Evolutionary conservation across 2,113 vertebrate species (phyloP).

Genomic region (human (Homo sapiens)): DNA sequence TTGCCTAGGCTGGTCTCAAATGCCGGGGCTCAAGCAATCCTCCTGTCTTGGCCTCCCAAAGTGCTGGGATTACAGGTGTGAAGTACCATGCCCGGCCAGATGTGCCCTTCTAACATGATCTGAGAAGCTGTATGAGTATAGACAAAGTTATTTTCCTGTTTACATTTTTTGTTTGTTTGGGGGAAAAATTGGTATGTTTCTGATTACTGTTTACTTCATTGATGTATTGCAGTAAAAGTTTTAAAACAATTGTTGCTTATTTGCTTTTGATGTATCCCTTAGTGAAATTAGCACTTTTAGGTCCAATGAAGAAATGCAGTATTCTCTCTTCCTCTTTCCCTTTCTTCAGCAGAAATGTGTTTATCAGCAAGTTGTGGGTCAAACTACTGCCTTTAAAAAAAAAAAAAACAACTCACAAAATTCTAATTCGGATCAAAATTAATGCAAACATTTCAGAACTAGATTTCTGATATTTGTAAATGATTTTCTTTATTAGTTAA

Average conservation of each 20-base stretch:
- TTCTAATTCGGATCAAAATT: slow-evolving; percentile 57
- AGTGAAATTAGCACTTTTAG: slow-evolving; percentile 78
- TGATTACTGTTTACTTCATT: slow-evolving; percentile 75
- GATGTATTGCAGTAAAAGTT: slow-evolving; percentile 85
- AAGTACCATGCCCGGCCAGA: background rate
- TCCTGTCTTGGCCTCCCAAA: no score
- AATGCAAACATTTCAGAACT: slow-evolving; percentile 70
- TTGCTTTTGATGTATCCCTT: slow-evolving; percentile 86
- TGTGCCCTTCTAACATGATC: slow-evolving; percentile 68
- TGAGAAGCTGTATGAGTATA: slow-evolving; percentile 73
- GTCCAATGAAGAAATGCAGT: slow-evolving; percentile 77
- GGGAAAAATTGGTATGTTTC: slow-evolving; percentile 36
- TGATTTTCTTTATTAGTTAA: slow-evolving; percentile 65
- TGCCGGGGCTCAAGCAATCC: rapidly evolving
- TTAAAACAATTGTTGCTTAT: slow-evolving; percentile 86
- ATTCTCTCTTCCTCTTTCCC: slow-evolving; percentile 56
- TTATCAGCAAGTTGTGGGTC: slow-evolving; percentile 69
- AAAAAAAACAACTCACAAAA: slow-evolving; percentile 24
- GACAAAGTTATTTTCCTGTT: slow-evolving; percentile 76
- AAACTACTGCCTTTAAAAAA: slow-evolving; percentile 43
- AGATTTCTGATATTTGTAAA: slow-evolving; percentile 73
- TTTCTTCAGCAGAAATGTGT: slow-evolving; percentile 55
- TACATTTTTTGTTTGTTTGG: slow-evolving; percentile 62
- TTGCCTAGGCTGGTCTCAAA: no score
- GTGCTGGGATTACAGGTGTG: no score